Percentiles rank a stretch among this genome's conserved stretches.
Evolutionary conservation across 2,797 vertebrate genomes (phyloP).

Genomic region (Sebastes miniatus): DNA sequence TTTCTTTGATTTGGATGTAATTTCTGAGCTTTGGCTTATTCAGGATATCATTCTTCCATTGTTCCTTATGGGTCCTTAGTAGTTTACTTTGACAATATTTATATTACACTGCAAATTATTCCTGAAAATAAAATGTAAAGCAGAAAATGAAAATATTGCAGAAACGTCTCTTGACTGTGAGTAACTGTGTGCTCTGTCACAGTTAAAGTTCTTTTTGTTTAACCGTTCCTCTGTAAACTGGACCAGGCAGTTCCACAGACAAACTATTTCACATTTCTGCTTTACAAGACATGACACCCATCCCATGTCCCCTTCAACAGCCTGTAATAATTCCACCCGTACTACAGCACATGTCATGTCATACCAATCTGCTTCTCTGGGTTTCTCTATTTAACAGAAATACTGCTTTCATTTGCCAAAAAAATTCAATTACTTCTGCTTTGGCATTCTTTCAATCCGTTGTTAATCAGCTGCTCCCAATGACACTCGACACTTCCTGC

Average conservation of each 20-base stretch:
- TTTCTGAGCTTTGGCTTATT: not conserved
- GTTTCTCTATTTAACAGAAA: not conserved
- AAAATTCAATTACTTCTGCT: not conserved
- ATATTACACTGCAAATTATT: not conserved
- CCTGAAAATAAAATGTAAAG: not conserved
- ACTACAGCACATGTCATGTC: not conserved
- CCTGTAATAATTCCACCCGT: not conserved
- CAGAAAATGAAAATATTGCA: not conserved
- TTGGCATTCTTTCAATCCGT: not conserved
- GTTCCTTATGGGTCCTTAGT: not conserved
- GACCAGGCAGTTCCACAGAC: too few relatives aligned
- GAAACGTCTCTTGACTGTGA: too few relatives aligned
- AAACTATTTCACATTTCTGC: not conserved
- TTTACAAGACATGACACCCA: not conserved
- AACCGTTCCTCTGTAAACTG: too few relatives aligned
- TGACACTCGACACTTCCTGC: not conserved
- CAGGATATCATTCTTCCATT: not conserved
- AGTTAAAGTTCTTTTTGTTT: too few relatives aligned
- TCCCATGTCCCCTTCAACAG: not conserved
- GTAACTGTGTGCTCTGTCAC: too few relatives aligned
- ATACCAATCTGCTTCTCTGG: too few relatives aligned
- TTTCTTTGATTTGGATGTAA: not conserved
- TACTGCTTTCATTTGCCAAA: not conserved
- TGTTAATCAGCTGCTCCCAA: not conserved
- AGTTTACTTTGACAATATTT: not conserved